Base-by-base conservation (phyloP, 2,888 invertebrate genomes). In the Ceriagrion tenellum region DNA sequence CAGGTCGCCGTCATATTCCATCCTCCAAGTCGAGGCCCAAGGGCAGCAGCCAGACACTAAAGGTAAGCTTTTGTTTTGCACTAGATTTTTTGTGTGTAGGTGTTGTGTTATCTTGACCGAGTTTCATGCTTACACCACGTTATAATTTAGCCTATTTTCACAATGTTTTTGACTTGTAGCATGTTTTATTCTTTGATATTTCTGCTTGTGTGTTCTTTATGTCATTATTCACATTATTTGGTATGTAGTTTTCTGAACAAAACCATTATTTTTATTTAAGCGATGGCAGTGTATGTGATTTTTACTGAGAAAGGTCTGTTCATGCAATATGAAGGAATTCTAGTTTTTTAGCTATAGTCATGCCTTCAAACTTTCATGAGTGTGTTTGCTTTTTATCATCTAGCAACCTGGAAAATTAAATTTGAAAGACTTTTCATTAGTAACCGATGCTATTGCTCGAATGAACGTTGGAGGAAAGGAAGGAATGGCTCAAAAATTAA, bases 341-440 rank as follows among this genome's bases (percentile, higher is more conserved):
- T 93, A 91, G 91, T 55, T 91, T 91, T 91, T 91, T 91, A 93
- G 93, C 63, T 40, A 93, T 93, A 93, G 93, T 69, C 93, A 93
- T 93, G 93, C 93, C 93, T 93, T 93, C 93, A 93, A 93, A 93
- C 93, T 93, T 93, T 93, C 93, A 95, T 95, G 74, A 95, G 90
- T 95, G 91, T 91, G 69, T 95, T 95, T 95, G 95, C 90, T 90
- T 95, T 95, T 95, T 95, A 93, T 95, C 95, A 95, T 96, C 56
- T 96, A 98, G 98, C 98, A 99, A 98, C 99, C 99, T 30, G 99
- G 99, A 95, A 99, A 99, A 97, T 97, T 99, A 96, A 99, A 99
- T 97, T 97, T 99, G 97, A 98, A 98, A 97, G 99, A 99, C 97
- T 99, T 98, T 97, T 98, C 98, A 95, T 98, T 99, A 97, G 99